Conservation (phyloP, 1,140 invertebrate genomes). For the Drosophila nannoptera region DNA sequence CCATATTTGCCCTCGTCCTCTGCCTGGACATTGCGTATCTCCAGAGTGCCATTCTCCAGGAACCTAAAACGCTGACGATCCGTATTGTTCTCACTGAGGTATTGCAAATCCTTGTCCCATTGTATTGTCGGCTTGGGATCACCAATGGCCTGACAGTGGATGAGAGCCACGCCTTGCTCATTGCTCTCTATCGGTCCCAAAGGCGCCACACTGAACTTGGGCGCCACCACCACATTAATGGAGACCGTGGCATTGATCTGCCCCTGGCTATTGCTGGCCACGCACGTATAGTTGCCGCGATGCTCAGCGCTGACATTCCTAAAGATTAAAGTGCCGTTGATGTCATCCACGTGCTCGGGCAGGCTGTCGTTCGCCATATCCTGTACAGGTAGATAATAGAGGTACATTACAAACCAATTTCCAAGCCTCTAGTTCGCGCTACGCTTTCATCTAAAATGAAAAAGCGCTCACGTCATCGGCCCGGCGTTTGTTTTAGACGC, state of each 20-base stretch:
- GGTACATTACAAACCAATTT: slow-evolving; percentile 58
- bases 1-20: slow-evolving; percentile 93
- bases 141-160: slow-evolving; percentile 92
- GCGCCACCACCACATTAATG: slow-evolving; percentile 93
- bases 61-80: slow-evolving; percentile 83
- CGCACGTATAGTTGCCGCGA: slow-evolving; percentile 89
- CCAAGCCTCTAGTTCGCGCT: slow-evolving; percentile 38
- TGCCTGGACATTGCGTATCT: slow-evolving; percentile 87
- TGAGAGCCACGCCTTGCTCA: slow-evolving; percentile 86
- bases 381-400: slow-evolving; percentile 54
- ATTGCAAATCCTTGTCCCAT: slow-evolving; percentile 92
- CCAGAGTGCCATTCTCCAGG: slow-evolving; percentile 90
- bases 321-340: slow-evolving; percentile 93
- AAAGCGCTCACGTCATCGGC: slow-evolving; percentile 7
- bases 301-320: slow-evolving; percentile 87
- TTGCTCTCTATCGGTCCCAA: slow-evolving; percentile 88
- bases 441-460: slow-evolving; percentile 67
- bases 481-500: slow-evolving; percentile 54
- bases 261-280: slow-evolving; percentile 88
- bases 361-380: slow-evolving; percentile 81
- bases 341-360: slow-evolving; percentile 86
- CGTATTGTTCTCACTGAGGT: slow-evolving; percentile 78
- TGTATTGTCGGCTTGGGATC: slow-evolving; percentile 92
- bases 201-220: slow-evolving; percentile 86
- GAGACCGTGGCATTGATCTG: slow-evolving; percentile 91